Conservation (phyloP, 2,797 vertebrate species). For the Alectoris magna region DNA sequence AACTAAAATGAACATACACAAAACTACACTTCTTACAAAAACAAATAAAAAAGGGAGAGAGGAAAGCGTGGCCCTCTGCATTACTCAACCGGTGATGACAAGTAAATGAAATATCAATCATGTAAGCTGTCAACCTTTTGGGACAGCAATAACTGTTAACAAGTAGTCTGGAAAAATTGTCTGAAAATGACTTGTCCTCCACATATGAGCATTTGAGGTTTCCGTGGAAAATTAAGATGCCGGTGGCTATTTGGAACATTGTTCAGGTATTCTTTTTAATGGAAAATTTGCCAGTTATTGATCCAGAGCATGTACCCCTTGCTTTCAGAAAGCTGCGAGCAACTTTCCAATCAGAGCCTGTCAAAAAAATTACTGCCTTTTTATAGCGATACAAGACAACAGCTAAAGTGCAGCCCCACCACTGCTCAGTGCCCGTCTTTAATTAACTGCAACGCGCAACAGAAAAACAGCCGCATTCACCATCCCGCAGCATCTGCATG, state of each 20-base stretch:
- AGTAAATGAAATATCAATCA: slow-evolving; percentile 86
- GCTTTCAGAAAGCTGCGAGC: slow-evolving; percentile 88
- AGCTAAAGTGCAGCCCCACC: slow-evolving; percentile 1
- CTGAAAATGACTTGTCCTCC: slow-evolving; percentile 80
- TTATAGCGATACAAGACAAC: slow-evolving; percentile 83
- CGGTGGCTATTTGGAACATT: slow-evolving; percentile 92
- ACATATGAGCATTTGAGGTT: slow-evolving; percentile 76
- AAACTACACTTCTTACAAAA: slow-evolving; percentile 30
- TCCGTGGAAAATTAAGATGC: slow-evolving; percentile 86
- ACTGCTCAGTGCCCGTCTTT: slow-evolving; percentile 75
- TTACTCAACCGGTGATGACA: slow-evolving; percentile 82
- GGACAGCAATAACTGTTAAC: slow-evolving; percentile 88
- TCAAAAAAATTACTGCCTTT: slow-evolving; percentile 91
- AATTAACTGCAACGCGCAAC: slow-evolving; percentile 82
- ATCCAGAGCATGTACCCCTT: slow-evolving; percentile 91
- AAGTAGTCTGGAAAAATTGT: slow-evolving; percentile 87
- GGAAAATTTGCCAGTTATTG: slow-evolving; percentile 98
- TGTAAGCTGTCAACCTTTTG: slow-evolving; percentile 85
- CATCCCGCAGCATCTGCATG: neutral
- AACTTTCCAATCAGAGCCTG: slow-evolving; percentile 94
- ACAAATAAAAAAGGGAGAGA: neutral
- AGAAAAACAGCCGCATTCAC: slow-evolving; percentile 9
- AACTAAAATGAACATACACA: neutral
- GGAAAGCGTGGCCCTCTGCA: slow-evolving; percentile 53
- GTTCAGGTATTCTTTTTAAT: slow-evolving; percentile 97